These are phyloP conservation scores for Cantharis nigra DNA, from an alignment of 2,888 invertebrate species.

Conservation along the genomic window DNA sequence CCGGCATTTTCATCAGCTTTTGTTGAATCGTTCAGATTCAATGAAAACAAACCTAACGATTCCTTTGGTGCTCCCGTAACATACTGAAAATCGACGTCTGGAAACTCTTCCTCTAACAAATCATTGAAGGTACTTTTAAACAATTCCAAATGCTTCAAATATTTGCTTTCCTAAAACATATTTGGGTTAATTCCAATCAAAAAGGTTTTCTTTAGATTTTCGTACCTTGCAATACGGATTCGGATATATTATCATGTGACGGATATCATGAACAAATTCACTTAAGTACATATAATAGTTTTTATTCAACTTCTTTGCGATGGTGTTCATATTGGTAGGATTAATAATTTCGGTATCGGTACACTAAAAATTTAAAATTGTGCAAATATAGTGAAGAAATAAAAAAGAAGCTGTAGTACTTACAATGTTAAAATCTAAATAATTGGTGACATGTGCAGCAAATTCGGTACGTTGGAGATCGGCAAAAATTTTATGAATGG, in stretches of 20 bases:
- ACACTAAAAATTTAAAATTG: too few relatives aligned
- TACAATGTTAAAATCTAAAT: not conserved
- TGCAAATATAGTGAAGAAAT: not conserved
- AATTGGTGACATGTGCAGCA: conserved; percentile 2
- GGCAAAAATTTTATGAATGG: conserved; percentile 39
- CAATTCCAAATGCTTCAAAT: conserved; percentile 35
- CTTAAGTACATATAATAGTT: too few relatives aligned
- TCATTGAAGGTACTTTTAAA: conserved; percentile 56
- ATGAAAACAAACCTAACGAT: conserved; percentile 43
- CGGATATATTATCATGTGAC: too few relatives aligned
- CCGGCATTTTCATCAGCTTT: conserved; percentile 36
- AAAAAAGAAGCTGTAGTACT: not conserved
- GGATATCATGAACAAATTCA: too few relatives aligned
- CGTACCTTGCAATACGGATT: not conserved
- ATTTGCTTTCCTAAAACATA: conserved; percentile 7
- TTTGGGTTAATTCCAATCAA: not conserved
- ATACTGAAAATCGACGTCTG: conserved; percentile 57
- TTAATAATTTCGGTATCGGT: too few relatives aligned
- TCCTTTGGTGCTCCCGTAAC: conserved; percentile 57
- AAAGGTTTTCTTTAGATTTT: too few relatives aligned
- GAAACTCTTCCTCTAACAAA: conserved; percentile 59
- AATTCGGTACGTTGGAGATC: conserved; percentile 34
- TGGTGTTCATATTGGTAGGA: too few relatives aligned
- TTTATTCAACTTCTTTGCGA: too few relatives aligned
- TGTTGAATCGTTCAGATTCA: conserved; percentile 34